Conservation (phyloP, 2,113 vertebrate species). For the Hypocryptadius cinnamomeus region DNA sequence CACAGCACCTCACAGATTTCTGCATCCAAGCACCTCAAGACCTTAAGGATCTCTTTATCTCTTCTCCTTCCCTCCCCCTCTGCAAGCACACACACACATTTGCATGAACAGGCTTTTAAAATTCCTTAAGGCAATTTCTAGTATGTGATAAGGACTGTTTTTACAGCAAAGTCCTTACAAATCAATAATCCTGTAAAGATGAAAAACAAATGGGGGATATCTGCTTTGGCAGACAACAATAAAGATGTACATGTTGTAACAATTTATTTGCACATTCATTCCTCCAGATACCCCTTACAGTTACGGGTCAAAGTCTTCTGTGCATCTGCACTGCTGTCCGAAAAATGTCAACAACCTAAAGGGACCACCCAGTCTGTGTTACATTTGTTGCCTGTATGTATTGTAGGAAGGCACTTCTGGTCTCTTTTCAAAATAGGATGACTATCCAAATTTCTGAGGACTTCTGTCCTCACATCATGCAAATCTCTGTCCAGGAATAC, state of each 20-base stretch:
- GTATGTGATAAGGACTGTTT: neutral
- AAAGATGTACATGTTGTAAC: neutral
- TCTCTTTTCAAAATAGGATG: neutral
- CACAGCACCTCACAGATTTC: neutral
- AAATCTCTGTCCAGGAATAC: neutral
- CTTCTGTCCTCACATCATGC: neutral
- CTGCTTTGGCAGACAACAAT: neutral
- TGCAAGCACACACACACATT: neutral
- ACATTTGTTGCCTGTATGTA: neutral
- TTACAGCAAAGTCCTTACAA: neutral
- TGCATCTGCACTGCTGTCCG: neutral
- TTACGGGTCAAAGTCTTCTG: neutral
- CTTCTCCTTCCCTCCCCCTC: neutral
- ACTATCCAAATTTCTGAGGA: neutral
- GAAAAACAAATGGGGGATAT: neutral
- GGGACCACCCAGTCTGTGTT: neutral
- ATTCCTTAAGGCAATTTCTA: neutral
- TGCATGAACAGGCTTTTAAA: neutral
- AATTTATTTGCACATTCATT: conserved; percentile 10
- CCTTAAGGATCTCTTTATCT: neutral
- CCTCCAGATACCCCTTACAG: neutral
- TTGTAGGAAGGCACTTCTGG: neutral
- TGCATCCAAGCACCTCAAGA: neutral
- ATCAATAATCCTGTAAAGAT: neutral
- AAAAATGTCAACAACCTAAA: conserved; percentile 1